Conservation (phyloP, 2,797 vertebrate species). For the Lutra lutra region DNA sequence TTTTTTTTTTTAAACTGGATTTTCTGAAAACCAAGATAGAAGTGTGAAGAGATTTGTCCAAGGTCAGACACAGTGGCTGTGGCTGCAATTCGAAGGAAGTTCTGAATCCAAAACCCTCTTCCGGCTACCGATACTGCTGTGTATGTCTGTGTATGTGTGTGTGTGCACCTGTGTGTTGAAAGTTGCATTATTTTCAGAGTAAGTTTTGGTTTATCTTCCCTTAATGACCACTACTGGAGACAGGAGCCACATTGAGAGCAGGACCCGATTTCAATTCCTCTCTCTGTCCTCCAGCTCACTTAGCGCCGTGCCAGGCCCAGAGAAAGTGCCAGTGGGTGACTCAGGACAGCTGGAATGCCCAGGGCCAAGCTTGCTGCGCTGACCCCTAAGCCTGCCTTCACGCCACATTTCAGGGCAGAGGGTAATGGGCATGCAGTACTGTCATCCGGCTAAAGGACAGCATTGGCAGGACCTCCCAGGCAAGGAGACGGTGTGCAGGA, state of each 20-base stretch:
- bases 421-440: accelerated
- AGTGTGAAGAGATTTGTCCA: neutral
- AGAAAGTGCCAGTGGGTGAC: neutral
- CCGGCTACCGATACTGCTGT: neutral
- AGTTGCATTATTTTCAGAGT: neutral
- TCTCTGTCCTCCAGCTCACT: neutral
- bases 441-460: neutral
- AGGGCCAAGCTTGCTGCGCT: accelerated
- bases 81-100: neutral
- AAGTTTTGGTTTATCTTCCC: neutral
- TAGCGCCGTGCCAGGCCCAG: neutral
- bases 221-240: no score
- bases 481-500: accelerated
- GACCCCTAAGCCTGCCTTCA: neutral
- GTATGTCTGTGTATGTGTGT: neutral
- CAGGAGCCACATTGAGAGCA: neutral
- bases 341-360: neutral
- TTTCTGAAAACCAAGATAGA: neutral
- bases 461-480: no score
- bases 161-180: neutral
- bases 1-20: neutral
- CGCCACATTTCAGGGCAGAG: neutral
- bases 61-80: neutral
- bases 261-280: neutral
- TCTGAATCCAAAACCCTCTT: neutral